These are phyloP conservation scores for Epinephelus awoara DNA, from an alignment of 2,797 vertebrate genomes.

Conservation along the genomic window DNA sequence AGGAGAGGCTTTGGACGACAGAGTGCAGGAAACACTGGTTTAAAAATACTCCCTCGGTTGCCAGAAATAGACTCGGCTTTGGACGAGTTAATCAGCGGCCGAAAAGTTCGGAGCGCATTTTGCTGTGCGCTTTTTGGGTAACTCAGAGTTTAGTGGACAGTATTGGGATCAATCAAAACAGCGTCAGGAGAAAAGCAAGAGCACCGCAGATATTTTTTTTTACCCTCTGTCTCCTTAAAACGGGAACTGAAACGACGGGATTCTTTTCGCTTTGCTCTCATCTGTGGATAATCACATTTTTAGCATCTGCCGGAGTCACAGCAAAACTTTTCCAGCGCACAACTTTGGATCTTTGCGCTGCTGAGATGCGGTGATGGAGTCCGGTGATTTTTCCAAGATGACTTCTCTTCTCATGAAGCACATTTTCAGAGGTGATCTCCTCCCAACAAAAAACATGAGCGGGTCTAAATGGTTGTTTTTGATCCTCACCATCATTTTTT, in stretches of 20 bases:
- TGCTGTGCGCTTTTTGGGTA: not conserved
- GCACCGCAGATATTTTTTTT: not conserved
- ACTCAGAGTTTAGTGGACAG: not conserved
- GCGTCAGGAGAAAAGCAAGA: not conserved
- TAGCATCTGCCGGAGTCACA: conserved; percentile 16
- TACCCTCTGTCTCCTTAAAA: not conserved
- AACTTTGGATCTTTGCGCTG: conserved; percentile 9
- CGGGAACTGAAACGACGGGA: conserved; percentile 56
- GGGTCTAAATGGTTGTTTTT: conserved; percentile 1
- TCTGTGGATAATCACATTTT: conserved; percentile 47
- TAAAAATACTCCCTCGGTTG: conserved; percentile 48
- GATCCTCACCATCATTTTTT: conserved; percentile 15
- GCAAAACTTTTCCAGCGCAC: conserved; percentile 8
- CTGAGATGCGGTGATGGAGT: conserved; percentile 77
- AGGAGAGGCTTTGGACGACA: conserved; percentile 49
- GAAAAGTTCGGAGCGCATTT: not conserved
- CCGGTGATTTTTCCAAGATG: conserved; percentile 35
- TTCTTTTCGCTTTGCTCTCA: conserved; percentile 10
- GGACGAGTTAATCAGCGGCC: conserved; percentile 1
- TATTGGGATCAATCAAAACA: conserved; percentile 30
- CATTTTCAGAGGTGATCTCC: conserved; percentile 14
- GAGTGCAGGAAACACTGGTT: conserved; percentile 43
- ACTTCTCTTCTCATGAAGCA: conserved; percentile 10
- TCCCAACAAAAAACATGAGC: conserved; percentile 47
- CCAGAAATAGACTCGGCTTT: conserved; percentile 48